Base-by-base conservation (phyloP, 2,113 vertebrate genomes). In the Aphyosemion australe region DNA sequence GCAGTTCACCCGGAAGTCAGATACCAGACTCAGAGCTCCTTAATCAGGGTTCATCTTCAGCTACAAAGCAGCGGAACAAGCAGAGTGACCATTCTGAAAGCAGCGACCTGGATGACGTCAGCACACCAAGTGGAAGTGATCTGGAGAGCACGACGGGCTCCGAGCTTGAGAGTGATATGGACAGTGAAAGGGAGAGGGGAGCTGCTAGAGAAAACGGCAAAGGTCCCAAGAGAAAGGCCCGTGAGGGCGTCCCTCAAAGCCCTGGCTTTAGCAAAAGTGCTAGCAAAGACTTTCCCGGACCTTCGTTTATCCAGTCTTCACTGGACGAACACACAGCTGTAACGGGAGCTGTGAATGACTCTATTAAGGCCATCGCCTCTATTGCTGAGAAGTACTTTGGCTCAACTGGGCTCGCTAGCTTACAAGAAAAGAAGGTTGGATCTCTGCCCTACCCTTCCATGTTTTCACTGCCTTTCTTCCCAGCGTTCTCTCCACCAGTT, bases 381-480 rank as follows among this genome's bases (percentile, higher is more conserved):
- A 99, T 99, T 91, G 96, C 97, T 79, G 97, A 99, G 91, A 98
- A 98, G 92, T 99, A 99, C 91, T 99, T 99, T 95, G 97, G 97
- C 92, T 98, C 96, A 69, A 94, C 96, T 76, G 97, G 97, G 92
- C 94, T 99, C 84, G 94, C 94, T 83, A 94, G 96, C 83, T 94
- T 98, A 80, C 97, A 96, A 91, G 95, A 97, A 89, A 98, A 98
- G 93, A 98, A 98, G 91, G 94, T 95, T 16, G 94, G 94, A 79
- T 87, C 95, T 74, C 91, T 99, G 93, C 94, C 95, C 82, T 99
- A 99, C 91, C 96, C 96, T 83, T 96, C 97, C 83, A 95, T 99
- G 95, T 99, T 99, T 92, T 96, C 97, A 73, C 90, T 99, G 88
- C 96, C 96, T 6, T 98, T 98, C 94, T 99, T 99, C 91, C 96